A percentile compares a stretch with the other conserved stretches of the same genome.
These are phyloP conservation scores for Pygathrix nemaeus DNA, from an alignment of 2,113 vertebrate species.

Conservation along the genomic window DNA sequence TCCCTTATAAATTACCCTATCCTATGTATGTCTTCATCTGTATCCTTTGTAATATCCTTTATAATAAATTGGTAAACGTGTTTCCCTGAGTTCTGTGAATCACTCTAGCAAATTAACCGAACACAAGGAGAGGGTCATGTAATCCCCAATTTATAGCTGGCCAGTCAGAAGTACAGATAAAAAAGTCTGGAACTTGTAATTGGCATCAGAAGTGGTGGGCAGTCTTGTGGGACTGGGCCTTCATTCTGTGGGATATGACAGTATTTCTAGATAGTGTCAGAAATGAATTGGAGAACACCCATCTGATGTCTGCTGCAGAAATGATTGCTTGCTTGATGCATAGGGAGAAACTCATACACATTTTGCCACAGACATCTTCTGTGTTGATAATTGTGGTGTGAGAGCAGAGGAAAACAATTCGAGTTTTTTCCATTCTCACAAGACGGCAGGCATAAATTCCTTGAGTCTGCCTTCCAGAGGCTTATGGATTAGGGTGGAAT, in stretches of 20 bases:
- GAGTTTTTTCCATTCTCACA: not conserved
- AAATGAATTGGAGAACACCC: not conserved
- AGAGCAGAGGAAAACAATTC: not conserved
- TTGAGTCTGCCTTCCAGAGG: not conserved
- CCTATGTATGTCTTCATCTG: not conserved
- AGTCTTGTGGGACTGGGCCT: not conserved
- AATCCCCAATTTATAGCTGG: not conserved
- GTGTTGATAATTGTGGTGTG: not conserved
- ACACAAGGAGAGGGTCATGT: not conserved
- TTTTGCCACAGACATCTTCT: not conserved
- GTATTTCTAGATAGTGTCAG: not conserved
- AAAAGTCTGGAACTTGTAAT: not conserved
- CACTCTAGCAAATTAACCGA: not conserved
- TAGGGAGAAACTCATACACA: not conserved
- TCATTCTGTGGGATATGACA: not conserved
- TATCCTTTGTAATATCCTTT: not conserved
- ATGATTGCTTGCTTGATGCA: not conserved
- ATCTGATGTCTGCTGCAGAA: not conserved
- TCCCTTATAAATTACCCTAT: too few species aligned
- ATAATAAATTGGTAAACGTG: not conserved
- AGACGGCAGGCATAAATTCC: not conserved
- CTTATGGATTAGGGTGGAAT: not conserved
- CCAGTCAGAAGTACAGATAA: not conserved
- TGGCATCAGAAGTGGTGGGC: not conserved
- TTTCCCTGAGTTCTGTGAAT: not conserved